Base-by-base conservation (phyloP, 2,113 vertebrate species). In the Deroptyus accipitrinus region DNA sequence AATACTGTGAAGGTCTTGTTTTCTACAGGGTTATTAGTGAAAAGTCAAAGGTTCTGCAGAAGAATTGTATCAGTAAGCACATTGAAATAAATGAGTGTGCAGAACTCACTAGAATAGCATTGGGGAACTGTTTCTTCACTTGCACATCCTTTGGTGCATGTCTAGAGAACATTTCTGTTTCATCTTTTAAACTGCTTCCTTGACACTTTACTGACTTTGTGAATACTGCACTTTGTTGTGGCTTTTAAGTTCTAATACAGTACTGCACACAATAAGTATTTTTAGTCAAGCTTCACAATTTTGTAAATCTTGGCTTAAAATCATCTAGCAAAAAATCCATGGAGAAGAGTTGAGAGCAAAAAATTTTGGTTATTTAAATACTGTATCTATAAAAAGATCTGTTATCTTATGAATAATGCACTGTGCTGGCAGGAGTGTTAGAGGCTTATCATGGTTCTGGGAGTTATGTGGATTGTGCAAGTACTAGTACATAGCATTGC, bases 161-260 rank as follows among this genome's bases (percentile, higher is more conserved):
- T 70, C 51, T 54, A 10, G 42, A 41, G 39, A 30, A 46, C 1
- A 0, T 35, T 76, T 46, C 17, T 35, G 9, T 72, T 70, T 78
- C 17, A 13, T 37, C 18, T 20, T 25, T 74, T 57, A 10, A 66
- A 13, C 15, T 33, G 30, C 22, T 90, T 63, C 52, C 33, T 62
- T 48, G 57, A 28, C 0, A 1, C 39, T 35, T 27, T 20, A 2
- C 35, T 74, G 55, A 4, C 59, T 48, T 22, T 64, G 3, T 39
- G 44, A 57, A 30, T 61, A 2, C 73, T 41, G 7, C 0, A 0
- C 31, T 67, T 86, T 33, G 27, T n/a, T 8, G 2, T 67, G 68
- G 28, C 24, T 86, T 75, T 79, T 15, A 28, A 13, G 2, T 59
- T 67, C 63, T 48, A 28, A 7, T 3, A 12, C 35, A 24, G 11